Base-by-base conservation (phyloP, 2,113 vertebrate species). In the Hypocryptadius cinnamomeus region DNA sequence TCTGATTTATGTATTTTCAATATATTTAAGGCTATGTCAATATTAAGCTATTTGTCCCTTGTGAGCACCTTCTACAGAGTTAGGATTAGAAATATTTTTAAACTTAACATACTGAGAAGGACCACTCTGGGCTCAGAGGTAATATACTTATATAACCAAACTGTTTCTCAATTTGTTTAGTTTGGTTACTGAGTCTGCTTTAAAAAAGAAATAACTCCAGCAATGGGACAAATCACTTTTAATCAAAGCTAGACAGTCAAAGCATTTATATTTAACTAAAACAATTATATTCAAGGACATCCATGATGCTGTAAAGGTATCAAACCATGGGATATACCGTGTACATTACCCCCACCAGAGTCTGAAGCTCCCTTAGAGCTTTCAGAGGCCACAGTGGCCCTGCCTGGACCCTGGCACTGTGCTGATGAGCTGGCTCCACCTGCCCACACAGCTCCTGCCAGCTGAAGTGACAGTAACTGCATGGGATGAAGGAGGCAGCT, bases 21-120 rank as follows among this genome's bases (percentile, higher is more conserved):
- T 98, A 97, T 95, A 97, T 97, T 97, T 97, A 97, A 96, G 84
- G 25, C 93, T 97, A 93, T 97, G 93, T 97, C 97, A 97, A 97
- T 97, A 97, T 95, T 91, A 98, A 97, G 94, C 95, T 96, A 97
- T 96, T 92, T 95, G 82, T 97, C 97, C 96, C 97, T 90, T 78
- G 93, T 81, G 97, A 96, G 45, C 60, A 96, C 91, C 94, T 95
- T 97, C 96, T 90, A 93, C 93, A 94, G 86, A 92, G 89, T 91
- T 97, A 94, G 85, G 87, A 89, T 94, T 88, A 77, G 85, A 96
- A 97, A 94, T 91, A 89, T 89, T 96, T 94, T 90, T 95, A 93
- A 95, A 92, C 81, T 81, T 85, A 95, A 65, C 88, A 70, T 93
- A 77, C 77, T 77, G 79, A 89, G 86, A 92, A 93, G 74, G 53